These are phyloP conservation scores for Tetraodon nigroviridis DNA, from an alignment of 2,113 vertebrate genomes.

Conservation along the genomic window DNA sequence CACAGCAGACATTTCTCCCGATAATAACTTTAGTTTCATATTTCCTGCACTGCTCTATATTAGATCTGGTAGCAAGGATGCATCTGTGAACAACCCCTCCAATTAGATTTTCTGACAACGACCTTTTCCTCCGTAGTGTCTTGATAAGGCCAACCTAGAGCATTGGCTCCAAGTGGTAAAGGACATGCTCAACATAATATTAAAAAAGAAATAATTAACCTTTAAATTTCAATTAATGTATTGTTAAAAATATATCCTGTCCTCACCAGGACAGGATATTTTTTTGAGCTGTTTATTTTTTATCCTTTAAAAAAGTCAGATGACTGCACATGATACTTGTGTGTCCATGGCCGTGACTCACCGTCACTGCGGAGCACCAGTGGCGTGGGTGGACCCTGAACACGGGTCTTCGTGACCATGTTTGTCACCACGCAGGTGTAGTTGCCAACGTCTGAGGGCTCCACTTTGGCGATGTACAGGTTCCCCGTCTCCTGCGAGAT, in stretches of 20 bases:
- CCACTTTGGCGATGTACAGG: constrained; percentile 95
- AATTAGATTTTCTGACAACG: constrained; percentile 61
- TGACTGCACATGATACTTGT: neutral
- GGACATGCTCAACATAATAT: constrained; percentile 56
- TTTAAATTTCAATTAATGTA: constrained; percentile 57
- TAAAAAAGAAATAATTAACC: constrained; percentile 64
- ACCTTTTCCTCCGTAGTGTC: constrained; percentile 66
- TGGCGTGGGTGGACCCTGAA: constrained; percentile 89
- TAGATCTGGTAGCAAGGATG: constrained; percentile 18
- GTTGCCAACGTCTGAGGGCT: constrained; percentile 89
- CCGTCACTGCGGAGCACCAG: constrained; percentile 90
- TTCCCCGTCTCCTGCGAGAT: constrained; percentile 95
- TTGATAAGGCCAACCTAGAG: constrained; percentile 67
- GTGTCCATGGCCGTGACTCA: constrained; percentile 59
- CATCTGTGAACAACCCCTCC: constrained; percentile 21
- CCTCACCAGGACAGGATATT: neutral
- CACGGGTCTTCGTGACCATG: constrained; percentile 83
- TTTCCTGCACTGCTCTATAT: constrained; percentile 18
- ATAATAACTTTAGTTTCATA: constrained; percentile 12
- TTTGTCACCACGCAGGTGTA: constrained; percentile 97
- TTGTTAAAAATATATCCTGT: constrained; percentile 1
- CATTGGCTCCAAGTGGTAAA: constrained; percentile 53
- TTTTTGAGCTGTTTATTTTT: neutral
- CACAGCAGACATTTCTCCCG: constrained; percentile 14
- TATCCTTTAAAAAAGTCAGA: neutral